Percentiles rank a stretch among this genome's conserved stretches.
These are phyloP conservation scores for Leptobrachium ailaonicum DNA, from an alignment of 2,113 vertebrate genomes.

Conservation along the genomic window DNA sequence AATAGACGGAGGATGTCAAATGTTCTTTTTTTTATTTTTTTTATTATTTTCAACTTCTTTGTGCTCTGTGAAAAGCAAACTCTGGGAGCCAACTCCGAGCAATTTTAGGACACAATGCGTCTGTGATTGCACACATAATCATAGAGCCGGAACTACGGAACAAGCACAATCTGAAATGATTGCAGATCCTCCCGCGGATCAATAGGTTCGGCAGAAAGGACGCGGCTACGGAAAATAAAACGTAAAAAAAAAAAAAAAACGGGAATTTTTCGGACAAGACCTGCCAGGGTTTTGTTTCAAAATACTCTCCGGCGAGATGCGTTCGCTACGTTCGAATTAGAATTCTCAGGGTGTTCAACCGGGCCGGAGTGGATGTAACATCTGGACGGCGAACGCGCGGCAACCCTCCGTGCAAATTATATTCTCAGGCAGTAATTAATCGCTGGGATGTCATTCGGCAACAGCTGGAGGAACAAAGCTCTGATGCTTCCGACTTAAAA, in stretches of 20 bases:
- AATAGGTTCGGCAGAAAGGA: not conserved
- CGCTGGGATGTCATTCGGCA: too few species aligned
- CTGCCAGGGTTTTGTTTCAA: not conserved
- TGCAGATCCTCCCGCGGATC: not conserved
- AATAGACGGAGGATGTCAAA: not conserved
- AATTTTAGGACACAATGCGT: constrained; percentile 7
- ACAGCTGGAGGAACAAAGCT: too few species aligned
- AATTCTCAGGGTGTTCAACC: not conserved
- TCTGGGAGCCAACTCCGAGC: not conserved
- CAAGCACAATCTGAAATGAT: not conserved
- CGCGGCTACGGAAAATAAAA: not conserved
- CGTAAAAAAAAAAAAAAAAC: too few species aligned
- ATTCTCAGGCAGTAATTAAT: too few species aligned
- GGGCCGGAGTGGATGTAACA: not conserved
- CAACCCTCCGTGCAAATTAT: too few species aligned
- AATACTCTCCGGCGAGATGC: not conserved
- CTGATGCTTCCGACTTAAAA: too few species aligned
- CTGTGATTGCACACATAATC: constrained; percentile 21
- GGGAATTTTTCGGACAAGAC: not conserved
- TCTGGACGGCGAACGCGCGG: too few species aligned
- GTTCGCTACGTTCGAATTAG: not conserved
- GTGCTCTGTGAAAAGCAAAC: not conserved
- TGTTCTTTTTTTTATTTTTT: not conserved
- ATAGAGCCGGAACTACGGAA: not conserved
- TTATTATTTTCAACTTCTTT: not conserved